Evolutionary conservation across 2,888 invertebrate genomes (phyloP).

Genomic region (Osmoderma eremita): DNA sequence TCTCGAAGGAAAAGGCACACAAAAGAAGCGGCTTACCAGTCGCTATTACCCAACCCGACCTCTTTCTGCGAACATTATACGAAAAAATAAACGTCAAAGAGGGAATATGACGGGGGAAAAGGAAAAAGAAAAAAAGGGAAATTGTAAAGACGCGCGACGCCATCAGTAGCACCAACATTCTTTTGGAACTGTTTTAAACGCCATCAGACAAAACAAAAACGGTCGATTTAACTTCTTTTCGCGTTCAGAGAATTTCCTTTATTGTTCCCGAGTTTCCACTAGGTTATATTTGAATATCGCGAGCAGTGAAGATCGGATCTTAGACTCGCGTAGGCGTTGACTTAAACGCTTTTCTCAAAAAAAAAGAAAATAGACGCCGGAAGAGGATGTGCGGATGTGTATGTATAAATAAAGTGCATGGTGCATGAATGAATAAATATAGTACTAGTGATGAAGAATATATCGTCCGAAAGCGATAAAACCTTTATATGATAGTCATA

Average conservation of each 20-base stretch:
- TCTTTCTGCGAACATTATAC: not conserved
- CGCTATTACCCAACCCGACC: not conserved
- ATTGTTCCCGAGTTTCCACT: constrained; percentile 19
- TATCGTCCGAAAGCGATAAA: no score
- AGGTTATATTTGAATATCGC: constrained; percentile 24
- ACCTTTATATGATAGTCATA: no score
- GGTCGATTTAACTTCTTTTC: constrained; percentile 24
- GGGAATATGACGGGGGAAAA: not conserved
- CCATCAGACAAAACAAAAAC: constrained; percentile 25
- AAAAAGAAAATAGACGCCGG: no score
- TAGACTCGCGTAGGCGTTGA: not conserved
- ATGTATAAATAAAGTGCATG: no score
- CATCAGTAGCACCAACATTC: not conserved
- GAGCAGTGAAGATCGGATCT: constrained; percentile 8
- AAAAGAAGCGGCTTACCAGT: constrained; percentile 1
- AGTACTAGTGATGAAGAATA: no score
- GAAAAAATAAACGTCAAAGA: not conserved
- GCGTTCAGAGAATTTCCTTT: constrained; percentile 11
- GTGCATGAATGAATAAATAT: no score
- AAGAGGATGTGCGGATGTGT: no score
- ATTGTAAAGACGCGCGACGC: not conserved
- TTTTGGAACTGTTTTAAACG: constrained; percentile 15
- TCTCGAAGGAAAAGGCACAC: not conserved
- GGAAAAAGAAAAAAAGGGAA: not conserved
- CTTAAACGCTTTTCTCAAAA: no score